Evolutionary conservation across 2,113 vertebrate genomes (phyloP).

Genomic region (Phalacrocorax aristotelis): DNA sequence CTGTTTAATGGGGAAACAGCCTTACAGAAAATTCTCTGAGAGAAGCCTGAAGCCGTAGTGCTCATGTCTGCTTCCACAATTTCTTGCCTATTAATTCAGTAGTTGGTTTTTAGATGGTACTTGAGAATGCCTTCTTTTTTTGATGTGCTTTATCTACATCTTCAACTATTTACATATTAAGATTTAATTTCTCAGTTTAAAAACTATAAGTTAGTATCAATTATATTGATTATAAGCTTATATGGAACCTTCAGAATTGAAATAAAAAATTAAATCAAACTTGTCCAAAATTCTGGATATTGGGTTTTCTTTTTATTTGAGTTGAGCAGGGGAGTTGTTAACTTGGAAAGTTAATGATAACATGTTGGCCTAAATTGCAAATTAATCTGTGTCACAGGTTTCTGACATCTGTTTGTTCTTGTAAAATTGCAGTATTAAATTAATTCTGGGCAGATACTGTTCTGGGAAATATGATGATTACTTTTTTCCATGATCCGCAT

Average conservation of each 20-base stretch:
- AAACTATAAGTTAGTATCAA: neutral
- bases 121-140: neutral
- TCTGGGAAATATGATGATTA: slow-evolving; percentile 27
- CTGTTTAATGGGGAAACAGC: neutral
- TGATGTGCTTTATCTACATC: neutral
- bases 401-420: slow-evolving; percentile 56
- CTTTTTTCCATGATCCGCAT: slow-evolving; percentile 7
- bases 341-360: slow-evolving; percentile 22
- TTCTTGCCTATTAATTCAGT: neutral
- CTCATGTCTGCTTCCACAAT: neutral
- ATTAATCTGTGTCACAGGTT: slow-evolving; percentile 52
- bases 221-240: neutral
- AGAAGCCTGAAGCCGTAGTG: neutral
- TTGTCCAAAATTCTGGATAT: neutral
- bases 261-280: neutral
- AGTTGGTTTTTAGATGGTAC: neutral
- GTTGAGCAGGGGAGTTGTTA: neutral
- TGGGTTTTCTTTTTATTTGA: neutral
- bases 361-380: slow-evolving; percentile 5
- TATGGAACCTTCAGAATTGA: neutral
- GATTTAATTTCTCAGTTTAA: neutral
- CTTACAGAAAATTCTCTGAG: neutral
- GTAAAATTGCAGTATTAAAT: slow-evolving; percentile 53
- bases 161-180: neutral
- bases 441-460: slow-evolving; percentile 35